Evolutionary conservation across 2,113 vertebrate species (phyloP).

Genomic region (Zosterops lateralis): DNA sequence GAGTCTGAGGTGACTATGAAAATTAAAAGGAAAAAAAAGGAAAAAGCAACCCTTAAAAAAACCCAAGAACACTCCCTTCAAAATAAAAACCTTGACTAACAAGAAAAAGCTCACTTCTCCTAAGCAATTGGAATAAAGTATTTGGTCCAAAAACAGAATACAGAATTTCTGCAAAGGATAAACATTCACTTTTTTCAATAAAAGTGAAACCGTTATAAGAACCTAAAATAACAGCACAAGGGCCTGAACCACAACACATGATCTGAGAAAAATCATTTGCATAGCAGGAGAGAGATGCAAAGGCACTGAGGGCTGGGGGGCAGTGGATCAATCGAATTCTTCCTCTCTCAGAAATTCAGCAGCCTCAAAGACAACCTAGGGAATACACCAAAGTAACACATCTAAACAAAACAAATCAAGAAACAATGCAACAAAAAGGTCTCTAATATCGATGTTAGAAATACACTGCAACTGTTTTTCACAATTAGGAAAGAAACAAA

Average conservation of each 20-base stretch:
- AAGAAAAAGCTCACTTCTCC: background rate
- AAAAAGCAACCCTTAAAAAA: background rate
- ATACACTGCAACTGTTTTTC: background rate
- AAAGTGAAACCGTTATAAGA: background rate
- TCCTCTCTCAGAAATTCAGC: background rate
- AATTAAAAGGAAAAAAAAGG: background rate
- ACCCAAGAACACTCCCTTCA: background rate
- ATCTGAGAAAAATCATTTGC: rapidly evolving
- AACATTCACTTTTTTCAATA: no score
- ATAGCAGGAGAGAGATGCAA: background rate
- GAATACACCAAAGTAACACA: background rate
- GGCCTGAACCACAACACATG: background rate
- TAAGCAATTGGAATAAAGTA: background rate
- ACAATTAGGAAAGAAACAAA: background rate
- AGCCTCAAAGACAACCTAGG: background rate
- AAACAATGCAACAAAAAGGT: background rate
- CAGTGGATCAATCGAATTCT: background rate
- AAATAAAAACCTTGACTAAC: background rate
- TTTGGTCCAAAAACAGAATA: background rate
- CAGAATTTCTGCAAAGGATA: background rate
- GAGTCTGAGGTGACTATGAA: background rate
- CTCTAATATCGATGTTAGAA: background rate
- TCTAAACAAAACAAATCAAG: background rate
- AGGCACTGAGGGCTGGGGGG: background rate
- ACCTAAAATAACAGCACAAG: background rate